These are phyloP conservation scores for Drosophila paucipuncta DNA, from an alignment of 2,888 invertebrate genomes.

Conservation along the genomic window DNA sequence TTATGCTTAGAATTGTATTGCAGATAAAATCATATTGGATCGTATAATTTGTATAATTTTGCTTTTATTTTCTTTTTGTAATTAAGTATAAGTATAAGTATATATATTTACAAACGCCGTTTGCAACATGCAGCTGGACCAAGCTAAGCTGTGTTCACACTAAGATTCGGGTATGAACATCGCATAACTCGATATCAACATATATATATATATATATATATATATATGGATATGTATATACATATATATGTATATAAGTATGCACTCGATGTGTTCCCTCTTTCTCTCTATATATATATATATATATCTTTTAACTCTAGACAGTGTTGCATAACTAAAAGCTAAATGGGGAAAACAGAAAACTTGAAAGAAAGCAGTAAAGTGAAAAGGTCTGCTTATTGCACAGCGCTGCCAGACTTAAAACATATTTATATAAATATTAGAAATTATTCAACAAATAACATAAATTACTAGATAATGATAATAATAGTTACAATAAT, in stretches of 20 bases:
- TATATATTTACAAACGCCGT: constrained; percentile 62
- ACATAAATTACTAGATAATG: constrained; percentile 28
- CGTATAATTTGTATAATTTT: constrained; percentile 32
- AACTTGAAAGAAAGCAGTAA: constrained; percentile 6
- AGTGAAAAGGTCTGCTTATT: constrained; percentile 48
- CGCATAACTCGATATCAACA: constrained; percentile 17
- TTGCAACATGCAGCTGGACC: constrained; percentile 39
- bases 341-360: constrained; percentile 27
- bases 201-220: constrained; percentile 3
- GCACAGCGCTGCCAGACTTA: constrained; percentile 65
- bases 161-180: constrained; percentile 11
- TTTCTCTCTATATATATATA: not conserved
- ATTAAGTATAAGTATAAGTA: constrained; percentile 21
- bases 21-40: constrained; percentile 61
- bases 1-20: constrained; percentile 65
- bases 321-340: constrained; percentile 46
- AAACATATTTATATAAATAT: constrained; percentile 30
- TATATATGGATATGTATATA: not conserved
- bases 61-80: constrained; percentile 1
- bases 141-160: constrained; percentile 27
- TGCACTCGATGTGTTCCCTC: constrained; percentile 30
- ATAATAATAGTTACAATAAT: constrained; percentile 28
- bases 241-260: constrained; percentile 2
- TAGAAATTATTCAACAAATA: constrained; percentile 73
- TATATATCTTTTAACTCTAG: constrained; percentile 8